A percentile compares a stretch with the other conserved stretches of the same genome.
Conservation (phyloP, 2,113 vertebrate genomes). For the Aptenodytes patagonicus region DNA sequence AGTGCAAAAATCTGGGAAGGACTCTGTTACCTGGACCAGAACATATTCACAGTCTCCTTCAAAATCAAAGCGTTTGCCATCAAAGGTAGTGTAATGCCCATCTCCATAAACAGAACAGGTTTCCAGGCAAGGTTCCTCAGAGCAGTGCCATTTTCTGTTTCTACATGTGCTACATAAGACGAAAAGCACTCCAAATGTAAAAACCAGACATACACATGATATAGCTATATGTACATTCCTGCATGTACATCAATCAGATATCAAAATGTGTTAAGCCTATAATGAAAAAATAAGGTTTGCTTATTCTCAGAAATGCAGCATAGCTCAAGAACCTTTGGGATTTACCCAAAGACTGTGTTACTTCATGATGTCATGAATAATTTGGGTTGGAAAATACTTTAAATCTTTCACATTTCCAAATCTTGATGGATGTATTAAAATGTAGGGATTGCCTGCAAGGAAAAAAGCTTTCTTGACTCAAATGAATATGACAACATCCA, state of each 20-base stretch:
- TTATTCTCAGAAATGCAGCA: neutral
- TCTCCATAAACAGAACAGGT: constrained; percentile 90
- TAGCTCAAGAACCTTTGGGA: neutral
- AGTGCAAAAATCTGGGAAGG: neutral
- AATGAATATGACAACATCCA: neutral
- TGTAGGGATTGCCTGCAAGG: neutral
- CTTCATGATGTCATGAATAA: neutral
- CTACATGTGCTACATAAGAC: constrained; percentile 77
- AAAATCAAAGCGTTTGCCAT: constrained; percentile 89
- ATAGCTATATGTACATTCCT: neutral
- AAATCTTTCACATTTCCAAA: neutral
- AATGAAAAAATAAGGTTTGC: neutral
- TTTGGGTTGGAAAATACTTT: neutral
- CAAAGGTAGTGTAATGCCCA: constrained; percentile 90
- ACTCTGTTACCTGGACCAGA: constrained; percentile 82
- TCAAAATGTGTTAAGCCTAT: neutral
- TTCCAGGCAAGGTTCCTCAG: constrained; percentile 77
- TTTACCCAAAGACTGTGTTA: neutral
- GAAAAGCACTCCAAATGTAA: neutral
- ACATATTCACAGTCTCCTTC: constrained; percentile 91
- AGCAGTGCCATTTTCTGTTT: constrained; percentile 83
- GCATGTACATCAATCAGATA: neutral
- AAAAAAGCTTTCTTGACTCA: neutral
- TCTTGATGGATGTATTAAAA: neutral
- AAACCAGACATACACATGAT: neutral